Evolutionary conservation across 2,888 invertebrate species (phyloP), one percentile per base, ranked within the genome.

Genomic region (Antheraea yamamai): DNA sequence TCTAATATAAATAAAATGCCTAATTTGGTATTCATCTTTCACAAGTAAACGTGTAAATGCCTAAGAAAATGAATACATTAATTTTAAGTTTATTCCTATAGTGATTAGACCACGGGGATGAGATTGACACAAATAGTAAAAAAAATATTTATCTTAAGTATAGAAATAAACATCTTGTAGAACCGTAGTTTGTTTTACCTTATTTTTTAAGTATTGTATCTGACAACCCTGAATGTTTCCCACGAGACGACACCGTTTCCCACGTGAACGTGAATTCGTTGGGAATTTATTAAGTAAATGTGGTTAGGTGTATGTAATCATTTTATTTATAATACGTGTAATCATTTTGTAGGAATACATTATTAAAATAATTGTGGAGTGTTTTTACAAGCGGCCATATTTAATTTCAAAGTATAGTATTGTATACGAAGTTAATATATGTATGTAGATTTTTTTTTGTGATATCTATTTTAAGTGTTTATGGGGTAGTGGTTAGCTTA

Each of bases 251-350:
- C 18, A 35, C 16, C n/a, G 55, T 52, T 74, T 74, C 74, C 18
- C 74, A 71, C 58, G 70, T 51, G 30, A 58, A 73, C 14, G 18
- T 73, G 55, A 58, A 58, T 35, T 30, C 52, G 35, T 39, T 39
- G 70, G 70, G 70, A 70, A 70, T 70, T 70, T 70, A 70, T 39
- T 70, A 70, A n/a, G 70, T 70, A 70, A 70, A 70, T 39, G 70
- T 70, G 39, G 70, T 70, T 70, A 64, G 26, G 68, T 35, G 39
- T 39, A 26, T 70, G 70, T 39, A 70, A 12, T 20, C 18, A 55
- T 47, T 47, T 47, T 47, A 47, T 47, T n/a, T 23, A 70, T 70
- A 70, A 70, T 30, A 64, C 26, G 26, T 64, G 23, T 64, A 64
- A 64, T 64, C 12, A 16, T 64, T 64, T 26, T 64, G 4, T 64